A percentile compares a stretch with the other conserved stretches of the same genome.
Evolutionary conservation across 1,140 invertebrate genomes (phyloP).

Genomic region (Drosophila bipectinata): DNA sequence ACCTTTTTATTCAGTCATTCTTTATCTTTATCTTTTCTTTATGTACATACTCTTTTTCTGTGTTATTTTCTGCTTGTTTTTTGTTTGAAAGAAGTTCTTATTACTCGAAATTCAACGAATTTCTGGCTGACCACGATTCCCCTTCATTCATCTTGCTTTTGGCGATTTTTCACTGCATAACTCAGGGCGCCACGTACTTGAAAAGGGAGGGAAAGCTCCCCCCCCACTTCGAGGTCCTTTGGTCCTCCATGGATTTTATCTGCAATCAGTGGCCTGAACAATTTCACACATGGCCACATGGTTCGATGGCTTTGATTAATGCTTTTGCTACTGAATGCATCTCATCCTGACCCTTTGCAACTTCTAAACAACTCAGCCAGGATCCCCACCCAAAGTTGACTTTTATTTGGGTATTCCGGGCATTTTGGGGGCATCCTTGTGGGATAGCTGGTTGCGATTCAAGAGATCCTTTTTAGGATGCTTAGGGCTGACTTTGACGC

Average conservation of each 20-base stretch:
- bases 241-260: slow-evolving; percentile 36
- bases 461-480: background rate
- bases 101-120: slow-evolving; percentile 14
- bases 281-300: slow-evolving; percentile 75
- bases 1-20: slow-evolving; percentile 15
- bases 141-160: slow-evolving; percentile 66
- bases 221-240: background rate
- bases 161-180: slow-evolving; percentile 76
- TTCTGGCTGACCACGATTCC: slow-evolving; percentile 39
- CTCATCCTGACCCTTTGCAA: slow-evolving; percentile 19
- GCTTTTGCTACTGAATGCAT: slow-evolving; percentile 41
- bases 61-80: background rate
- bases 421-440: background rate
- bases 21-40: slow-evolving; percentile 44
- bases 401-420: slow-evolving; percentile 28
- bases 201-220: background rate
- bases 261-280: slow-evolving; percentile 70
- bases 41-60: slow-evolving; percentile 10
- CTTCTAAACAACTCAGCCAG: slow-evolving; percentile 42
- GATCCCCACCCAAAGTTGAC: slow-evolving; percentile 19
- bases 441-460: background rate
- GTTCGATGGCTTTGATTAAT: slow-evolving; percentile 76
- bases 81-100: slow-evolving; percentile 18
- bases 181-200: slow-evolving; percentile 62
- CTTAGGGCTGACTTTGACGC: slow-evolving; percentile 44